These are phyloP conservation scores for Osmerus mordax DNA, from an alignment of 2,113 vertebrate species.

Conservation along the genomic window DNA sequence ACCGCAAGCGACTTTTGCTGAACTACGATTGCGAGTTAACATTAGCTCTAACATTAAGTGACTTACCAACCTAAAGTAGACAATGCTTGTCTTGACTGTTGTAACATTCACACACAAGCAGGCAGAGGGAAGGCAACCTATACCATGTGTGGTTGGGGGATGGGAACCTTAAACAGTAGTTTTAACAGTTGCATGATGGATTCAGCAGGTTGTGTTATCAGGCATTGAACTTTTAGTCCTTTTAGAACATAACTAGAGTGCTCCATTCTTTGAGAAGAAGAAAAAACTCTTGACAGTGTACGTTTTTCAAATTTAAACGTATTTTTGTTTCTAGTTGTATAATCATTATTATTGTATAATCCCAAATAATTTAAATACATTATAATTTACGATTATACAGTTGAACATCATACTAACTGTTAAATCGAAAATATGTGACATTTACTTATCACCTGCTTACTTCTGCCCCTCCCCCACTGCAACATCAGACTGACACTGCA, in stretches of 20 bases:
- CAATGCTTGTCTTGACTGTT: background rate
- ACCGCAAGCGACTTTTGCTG: too few relatives aligned
- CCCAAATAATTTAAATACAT: too few relatives aligned
- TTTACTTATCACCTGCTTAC: background rate
- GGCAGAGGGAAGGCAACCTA: conserved; percentile 31
- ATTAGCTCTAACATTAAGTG: too few relatives aligned
- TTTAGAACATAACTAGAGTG: background rate
- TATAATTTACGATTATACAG: too few relatives aligned
- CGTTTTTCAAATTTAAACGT: background rate
- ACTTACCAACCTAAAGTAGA: too few relatives aligned
- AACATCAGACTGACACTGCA: background rate
- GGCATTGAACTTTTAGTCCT: background rate
- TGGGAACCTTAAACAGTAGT: conserved; percentile 50
- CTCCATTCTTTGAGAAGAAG: background rate
- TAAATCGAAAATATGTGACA: too few relatives aligned
- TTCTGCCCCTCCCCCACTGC: conserved; percentile 11
- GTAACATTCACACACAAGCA: background rate
- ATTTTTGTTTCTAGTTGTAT: background rate
- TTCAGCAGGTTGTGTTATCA: conserved; percentile 42
- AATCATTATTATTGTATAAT: too few relatives aligned
- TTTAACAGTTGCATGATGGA: conserved; percentile 62
- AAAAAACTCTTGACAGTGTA: background rate
- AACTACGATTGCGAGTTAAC: too few relatives aligned
- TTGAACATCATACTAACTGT: too few relatives aligned
- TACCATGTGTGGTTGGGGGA: conserved; percentile 68